phyloP scores from a whole-genome alignment of 1,140 invertebrate species.

The Lysiphlebus fabarum region DNA sequence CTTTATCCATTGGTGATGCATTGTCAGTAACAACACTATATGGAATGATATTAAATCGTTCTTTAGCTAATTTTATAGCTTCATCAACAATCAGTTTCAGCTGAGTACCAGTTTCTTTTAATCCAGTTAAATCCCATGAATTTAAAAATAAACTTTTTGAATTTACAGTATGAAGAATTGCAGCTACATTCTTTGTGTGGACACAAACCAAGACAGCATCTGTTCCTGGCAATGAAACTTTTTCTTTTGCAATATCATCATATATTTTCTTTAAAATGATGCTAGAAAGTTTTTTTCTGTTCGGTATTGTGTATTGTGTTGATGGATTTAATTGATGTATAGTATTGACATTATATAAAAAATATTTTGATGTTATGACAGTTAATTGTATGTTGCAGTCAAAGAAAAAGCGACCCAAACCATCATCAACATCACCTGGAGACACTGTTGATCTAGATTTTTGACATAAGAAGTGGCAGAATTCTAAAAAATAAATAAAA shows the following conservation, averaged over 20 bases:
- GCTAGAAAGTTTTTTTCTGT: constrained; percentile 2
- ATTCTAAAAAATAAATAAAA: too few relatives aligned
- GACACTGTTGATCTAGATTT: background rate
- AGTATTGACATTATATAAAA: background rate
- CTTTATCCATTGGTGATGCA: constrained; percentile 24
- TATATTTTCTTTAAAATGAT: constrained; percentile 5
- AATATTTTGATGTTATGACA: background rate
- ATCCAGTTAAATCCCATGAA: constrained; percentile 9
- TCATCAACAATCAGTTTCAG: constrained; percentile 11
- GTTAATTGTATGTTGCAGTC: background rate
- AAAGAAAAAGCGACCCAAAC: background rate
- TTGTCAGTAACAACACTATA: constrained; percentile 23
- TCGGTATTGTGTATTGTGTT: background rate
- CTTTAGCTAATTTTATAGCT: constrained; percentile 14
- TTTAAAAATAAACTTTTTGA: constrained; percentile 4
- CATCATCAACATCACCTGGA: background rate
- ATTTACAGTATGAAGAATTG: constrained; percentile 6
- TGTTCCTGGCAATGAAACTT: background rate
- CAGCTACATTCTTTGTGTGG: constrained; percentile 8
- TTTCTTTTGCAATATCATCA: background rate
- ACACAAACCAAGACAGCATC: background rate
- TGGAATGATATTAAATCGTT: constrained; percentile 19
- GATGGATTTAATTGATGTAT: background rate
- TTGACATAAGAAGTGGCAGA: too few relatives aligned
- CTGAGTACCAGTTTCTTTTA: background rate